Evolutionary conservation across 2,888 invertebrate species (phyloP).

Genomic region (Rotaria socialis): DNA sequence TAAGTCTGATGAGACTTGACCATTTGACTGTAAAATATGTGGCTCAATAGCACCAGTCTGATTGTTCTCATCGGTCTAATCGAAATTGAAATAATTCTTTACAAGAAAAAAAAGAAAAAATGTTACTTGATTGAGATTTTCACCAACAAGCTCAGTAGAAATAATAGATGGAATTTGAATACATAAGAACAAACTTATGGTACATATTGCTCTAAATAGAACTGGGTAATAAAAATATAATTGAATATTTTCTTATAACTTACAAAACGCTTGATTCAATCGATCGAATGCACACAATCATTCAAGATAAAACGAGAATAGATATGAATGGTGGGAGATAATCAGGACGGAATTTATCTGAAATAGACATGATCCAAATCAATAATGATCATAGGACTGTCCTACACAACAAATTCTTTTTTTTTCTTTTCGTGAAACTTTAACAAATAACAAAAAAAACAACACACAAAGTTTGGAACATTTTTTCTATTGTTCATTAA

Average conservation of each 20-base stretch:
- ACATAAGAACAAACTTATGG: neutral
- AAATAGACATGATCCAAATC: conserved; percentile 1
- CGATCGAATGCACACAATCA: neutral
- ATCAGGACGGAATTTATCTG: neutral
- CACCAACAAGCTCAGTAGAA: neutral
- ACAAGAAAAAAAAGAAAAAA: neutral
- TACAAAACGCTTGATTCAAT: neutral
- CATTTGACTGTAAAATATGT: neutral
- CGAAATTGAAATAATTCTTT: neutral
- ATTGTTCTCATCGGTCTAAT: neutral
- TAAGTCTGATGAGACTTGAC: neutral
- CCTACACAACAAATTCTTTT: neutral
- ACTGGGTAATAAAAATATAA: neutral
- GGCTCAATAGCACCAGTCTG: neutral
- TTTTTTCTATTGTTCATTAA: neutral
- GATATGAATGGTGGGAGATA: neutral
- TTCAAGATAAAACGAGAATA: neutral
- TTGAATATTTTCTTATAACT: neutral
- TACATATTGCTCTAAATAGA: conserved; percentile 7
- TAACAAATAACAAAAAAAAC: neutral
- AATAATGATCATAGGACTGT: neutral
- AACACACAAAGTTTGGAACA: neutral
- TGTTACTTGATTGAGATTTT: neutral
- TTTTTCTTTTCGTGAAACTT: neutral
- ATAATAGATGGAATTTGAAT: neutral